A percentile compares a stretch with the other conserved stretches of the same genome.
Conservation (phyloP, 2,888 invertebrate species). For the Pyrgus malvae region DNA sequence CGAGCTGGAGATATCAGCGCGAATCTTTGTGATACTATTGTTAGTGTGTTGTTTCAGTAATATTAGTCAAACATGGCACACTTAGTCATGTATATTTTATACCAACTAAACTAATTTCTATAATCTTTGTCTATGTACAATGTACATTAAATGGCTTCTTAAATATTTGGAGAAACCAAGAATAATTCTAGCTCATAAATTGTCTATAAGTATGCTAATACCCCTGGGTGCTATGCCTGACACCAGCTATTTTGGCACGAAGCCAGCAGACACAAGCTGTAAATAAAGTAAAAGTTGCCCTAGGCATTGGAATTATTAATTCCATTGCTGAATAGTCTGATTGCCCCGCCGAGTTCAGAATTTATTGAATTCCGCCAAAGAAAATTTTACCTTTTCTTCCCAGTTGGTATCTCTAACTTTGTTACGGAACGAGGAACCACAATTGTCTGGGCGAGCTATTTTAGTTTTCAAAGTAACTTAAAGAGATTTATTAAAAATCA, state of each 20-base stretch:
- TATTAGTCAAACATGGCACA: too few species aligned
- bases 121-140: too few species aligned
- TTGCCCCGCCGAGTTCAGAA: not conserved
- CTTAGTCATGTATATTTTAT: too few species aligned
- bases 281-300: conserved; percentile 17
- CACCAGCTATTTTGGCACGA: conserved; percentile 26
- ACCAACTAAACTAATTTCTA: too few species aligned
- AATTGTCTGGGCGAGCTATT: not conserved
- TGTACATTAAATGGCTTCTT: conserved; percentile 1
- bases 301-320: conserved; percentile 15
- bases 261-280: conserved; percentile 22
- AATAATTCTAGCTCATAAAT: too few species aligned
- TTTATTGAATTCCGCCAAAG: not conserved
- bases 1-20: too few species aligned
- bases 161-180: too few species aligned
- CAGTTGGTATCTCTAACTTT: not conserved
- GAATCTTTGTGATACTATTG: too few species aligned
- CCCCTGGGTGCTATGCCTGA: conserved; percentile 15
- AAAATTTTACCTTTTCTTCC: not conserved
- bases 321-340: conserved; percentile 12
- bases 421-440: not conserved
- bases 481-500: not conserved
- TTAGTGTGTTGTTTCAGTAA: too few species aligned
- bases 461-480: not conserved
- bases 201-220: conserved; percentile 9